Percentiles rank a stretch among this genome's conserved stretches.
phyloP scores from a whole-genome alignment of 2,113 vertebrate species.

The Andinoacara biseriatus region DNA sequence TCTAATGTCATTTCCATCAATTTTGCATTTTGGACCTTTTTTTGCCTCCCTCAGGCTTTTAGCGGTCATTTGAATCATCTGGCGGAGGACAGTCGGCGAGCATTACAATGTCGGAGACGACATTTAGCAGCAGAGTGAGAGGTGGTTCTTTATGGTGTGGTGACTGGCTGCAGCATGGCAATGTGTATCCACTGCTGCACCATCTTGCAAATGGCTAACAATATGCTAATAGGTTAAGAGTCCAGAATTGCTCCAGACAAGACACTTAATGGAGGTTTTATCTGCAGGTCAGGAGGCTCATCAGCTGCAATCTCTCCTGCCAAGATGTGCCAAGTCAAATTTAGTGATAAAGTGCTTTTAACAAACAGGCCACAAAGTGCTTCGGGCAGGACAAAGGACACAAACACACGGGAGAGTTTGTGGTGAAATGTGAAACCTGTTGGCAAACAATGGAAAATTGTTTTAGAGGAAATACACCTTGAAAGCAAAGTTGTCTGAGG shows the following conservation, averaged over 20 bases:
- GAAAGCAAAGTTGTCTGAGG: constrained; percentile 62
- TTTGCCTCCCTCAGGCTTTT: constrained; percentile 62
- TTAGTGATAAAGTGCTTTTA: constrained; percentile 72
- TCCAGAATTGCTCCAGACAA: constrained; percentile 54
- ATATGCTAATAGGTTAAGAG: constrained; percentile 72
- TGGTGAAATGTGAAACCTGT: constrained; percentile 67
- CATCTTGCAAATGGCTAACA: constrained; percentile 62
- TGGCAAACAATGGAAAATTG: constrained; percentile 53
- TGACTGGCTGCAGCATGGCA: constrained; percentile 43
- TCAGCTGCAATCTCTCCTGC: constrained; percentile 62
- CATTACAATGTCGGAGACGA: constrained; percentile 68
- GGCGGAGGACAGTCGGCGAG: constrained; percentile 51
- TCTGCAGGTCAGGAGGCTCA: constrained; percentile 64
- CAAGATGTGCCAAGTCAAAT: constrained; percentile 73
- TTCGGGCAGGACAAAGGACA: constrained; percentile 60
- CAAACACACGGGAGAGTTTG: constrained; percentile 17
- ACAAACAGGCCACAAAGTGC: constrained; percentile 65
- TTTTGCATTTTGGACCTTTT: constrained; percentile 74
- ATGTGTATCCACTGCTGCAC: constrained; percentile 33
- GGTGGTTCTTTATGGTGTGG: constrained; percentile 67
- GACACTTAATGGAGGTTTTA: constrained; percentile 72
- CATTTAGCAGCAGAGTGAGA: constrained; percentile 63
- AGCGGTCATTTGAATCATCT: constrained; percentile 66
- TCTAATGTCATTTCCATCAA: constrained; percentile 80
- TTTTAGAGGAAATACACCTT: constrained; percentile 49